A percentile compares a stretch with the other conserved stretches of the same genome.
phyloP scores from a whole-genome alignment of 2,797 vertebrate species.

The Sebastes hubbsi region DNA sequence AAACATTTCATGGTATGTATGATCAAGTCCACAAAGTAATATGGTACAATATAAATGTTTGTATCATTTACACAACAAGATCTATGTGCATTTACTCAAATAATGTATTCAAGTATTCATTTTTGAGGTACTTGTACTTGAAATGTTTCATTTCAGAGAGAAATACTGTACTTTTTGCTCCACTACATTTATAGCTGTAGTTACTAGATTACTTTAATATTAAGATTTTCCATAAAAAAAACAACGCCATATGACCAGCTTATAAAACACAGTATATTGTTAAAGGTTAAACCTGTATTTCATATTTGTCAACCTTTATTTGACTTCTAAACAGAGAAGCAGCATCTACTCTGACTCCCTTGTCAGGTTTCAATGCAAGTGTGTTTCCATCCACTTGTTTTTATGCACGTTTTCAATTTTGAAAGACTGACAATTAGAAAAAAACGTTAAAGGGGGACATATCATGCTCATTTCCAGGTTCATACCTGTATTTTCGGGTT shows the following conservation, averaged over 20 bases:
- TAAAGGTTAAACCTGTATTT: background rate
- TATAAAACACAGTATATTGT: background rate
- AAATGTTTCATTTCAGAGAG: too few relatives aligned
- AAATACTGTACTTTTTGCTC: too few relatives aligned
- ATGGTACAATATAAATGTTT: background rate
- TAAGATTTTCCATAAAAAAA: background rate
- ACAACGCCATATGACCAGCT: background rate
- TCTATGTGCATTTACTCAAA: too few relatives aligned
- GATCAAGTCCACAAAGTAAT: background rate
- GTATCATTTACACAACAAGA: constrained; percentile 58
- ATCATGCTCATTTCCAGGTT: background rate
- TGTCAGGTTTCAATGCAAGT: background rate
- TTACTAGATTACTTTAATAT: background rate
- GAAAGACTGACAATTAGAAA: background rate
- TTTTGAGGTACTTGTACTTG: too few relatives aligned
- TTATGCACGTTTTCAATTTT: background rate
- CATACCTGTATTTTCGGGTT: background rate
- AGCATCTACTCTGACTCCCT: background rate
- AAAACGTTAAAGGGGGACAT: background rate
- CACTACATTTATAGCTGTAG: background rate
- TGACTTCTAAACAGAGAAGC: background rate
- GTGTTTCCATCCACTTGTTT: background rate
- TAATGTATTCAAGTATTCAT: too few relatives aligned
- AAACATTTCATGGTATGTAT: background rate
- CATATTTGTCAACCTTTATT: background rate